These are phyloP conservation scores for Spodoptera litura DNA, from an alignment of 1,140 invertebrate genomes.

Conservation along the genomic window DNA sequence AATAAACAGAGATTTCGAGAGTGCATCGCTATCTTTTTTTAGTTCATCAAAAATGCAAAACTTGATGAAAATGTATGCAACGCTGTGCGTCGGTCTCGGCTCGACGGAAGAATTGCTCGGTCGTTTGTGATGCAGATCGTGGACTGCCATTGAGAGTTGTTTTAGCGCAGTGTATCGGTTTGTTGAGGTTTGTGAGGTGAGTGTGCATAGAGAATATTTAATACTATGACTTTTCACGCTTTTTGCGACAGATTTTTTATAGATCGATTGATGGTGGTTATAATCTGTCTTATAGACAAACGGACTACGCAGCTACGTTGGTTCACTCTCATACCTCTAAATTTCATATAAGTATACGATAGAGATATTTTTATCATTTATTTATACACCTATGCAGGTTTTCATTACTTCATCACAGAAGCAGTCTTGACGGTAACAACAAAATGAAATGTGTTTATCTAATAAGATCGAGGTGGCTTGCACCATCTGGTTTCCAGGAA, in stretches of 20 bases:
- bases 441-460: background rate
- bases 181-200: conserved; percentile 9
- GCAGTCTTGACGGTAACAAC: too few species aligned
- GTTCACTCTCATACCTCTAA: too few species aligned
- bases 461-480: background rate
- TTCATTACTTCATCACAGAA: background rate
- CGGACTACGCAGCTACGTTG: too few species aligned
- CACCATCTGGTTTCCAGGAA: conserved; percentile 7
- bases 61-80: conserved; percentile 49
- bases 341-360: too few species aligned
- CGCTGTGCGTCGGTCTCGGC: conserved; percentile 32
- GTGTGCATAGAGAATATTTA: background rate
- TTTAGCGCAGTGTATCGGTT: conserved; percentile 21
- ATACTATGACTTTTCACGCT: background rate
- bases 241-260: too few species aligned
- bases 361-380: too few species aligned
- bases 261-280: too few species aligned
- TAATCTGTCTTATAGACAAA: too few species aligned
- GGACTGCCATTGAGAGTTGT: conserved; percentile 22
- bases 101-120: conserved; percentile 28
- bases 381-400: background rate
- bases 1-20: conserved; percentile 34
- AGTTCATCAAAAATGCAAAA: conserved; percentile 54
- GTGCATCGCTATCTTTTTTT: conserved; percentile 43
- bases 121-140: conserved; percentile 45